These are phyloP conservation scores for Phylloscopus trochiloides DNA, from an alignment of 2,113 vertebrate genomes.

Conservation along the genomic window DNA sequence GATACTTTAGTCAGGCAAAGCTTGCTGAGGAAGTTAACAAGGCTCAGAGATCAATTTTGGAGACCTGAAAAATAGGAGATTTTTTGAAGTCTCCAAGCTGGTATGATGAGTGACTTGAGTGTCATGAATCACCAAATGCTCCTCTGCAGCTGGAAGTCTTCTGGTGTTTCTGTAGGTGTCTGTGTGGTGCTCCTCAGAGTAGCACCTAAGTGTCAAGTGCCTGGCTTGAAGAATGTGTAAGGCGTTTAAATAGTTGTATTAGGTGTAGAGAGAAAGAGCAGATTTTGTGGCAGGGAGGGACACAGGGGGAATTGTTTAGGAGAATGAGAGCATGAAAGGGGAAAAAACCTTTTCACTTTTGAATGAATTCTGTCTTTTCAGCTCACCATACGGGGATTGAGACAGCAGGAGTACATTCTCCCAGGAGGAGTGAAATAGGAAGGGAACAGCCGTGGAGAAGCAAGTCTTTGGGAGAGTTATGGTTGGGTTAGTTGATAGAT, in stretches of 20 bases:
- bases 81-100: background rate
- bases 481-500: background rate
- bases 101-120: accelerated
- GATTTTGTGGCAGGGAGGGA: background rate
- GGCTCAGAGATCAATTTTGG: background rate
- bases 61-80: background rate
- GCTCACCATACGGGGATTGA: background rate
- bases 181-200: background rate
- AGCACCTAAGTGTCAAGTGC: background rate
- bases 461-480: background rate
- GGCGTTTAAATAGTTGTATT: background rate
- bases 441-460: background rate
- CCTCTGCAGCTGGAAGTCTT: background rate
- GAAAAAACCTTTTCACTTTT: background rate
- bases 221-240: background rate
- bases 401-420: background rate
- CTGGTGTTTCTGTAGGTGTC: background rate
- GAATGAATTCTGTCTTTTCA: background rate
- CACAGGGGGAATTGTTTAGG: background rate
- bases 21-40: background rate
- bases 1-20: background rate
- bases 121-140: background rate
- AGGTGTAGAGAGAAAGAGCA: background rate
- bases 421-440: background rate
- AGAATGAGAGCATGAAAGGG: background rate